Evolutionary conservation across 2,113 vertebrate species (phyloP), one percentile per base, ranked within the genome.

Genomic region (Cephalopholis sonnerati): DNA sequence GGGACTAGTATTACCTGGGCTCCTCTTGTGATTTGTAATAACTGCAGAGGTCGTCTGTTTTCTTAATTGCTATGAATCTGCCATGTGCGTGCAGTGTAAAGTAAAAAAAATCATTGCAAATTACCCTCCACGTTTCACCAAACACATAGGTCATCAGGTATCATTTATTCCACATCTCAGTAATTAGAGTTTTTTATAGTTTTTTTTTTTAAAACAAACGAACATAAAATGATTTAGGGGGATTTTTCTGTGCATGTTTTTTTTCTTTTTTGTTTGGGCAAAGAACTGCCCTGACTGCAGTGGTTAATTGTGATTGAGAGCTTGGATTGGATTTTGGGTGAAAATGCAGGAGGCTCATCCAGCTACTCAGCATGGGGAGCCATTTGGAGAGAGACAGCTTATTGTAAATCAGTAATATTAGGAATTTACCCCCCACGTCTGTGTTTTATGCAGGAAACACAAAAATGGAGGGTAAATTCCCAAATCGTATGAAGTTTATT

Each of bases 1-100:
- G 63, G 71, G 74, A 81, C 20, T 12, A 32, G 72, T 64, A 73
- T 67, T 80, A 85, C 53, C 79, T 82, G 46, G 27, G 75, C 55
- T 85, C 50, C 44, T 82, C 64, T 74, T 71, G 50, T 63, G 61
- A 74, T 82, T 81, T 81, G 63, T 61, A 67, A 73, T 74, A 81
- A 82, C 32, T 85, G 55, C 62, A 65, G 74, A 76, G 67, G 62
- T 82, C 24, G 53, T 78, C 66, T 51, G 73, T 77, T 54, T 79
- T 79, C 55, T 79, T 78, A 81, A 63, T 84, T 77, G 57, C 82
- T 68, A 22, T 50, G 44, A 79, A 68, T 44, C 44, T 53, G 10
- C 62, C 24, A 20, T 20, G 55, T 64, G 32, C 20, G 32, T 70
- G 39, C 76, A 54, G 29, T 64, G 44, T 27, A 44, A 63, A 79